Conservation (phyloP, 2,888 invertebrate species). For the Troides oblongomaculatus region DNA sequence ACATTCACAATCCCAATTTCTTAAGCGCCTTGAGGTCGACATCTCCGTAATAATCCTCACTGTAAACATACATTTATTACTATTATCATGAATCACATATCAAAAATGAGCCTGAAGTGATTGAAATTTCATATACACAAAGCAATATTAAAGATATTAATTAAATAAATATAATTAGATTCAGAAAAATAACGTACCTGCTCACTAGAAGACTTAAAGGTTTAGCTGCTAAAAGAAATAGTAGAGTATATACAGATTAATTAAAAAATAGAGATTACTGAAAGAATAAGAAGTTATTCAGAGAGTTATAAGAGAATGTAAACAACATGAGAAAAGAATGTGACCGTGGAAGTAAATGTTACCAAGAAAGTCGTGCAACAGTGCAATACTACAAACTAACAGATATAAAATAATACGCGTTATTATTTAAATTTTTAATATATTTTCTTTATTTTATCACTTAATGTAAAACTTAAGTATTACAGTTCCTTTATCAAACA, state of each 20-base stretch:
- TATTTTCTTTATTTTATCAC: slow-evolving; percentile 78
- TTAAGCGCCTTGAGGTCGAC: slow-evolving; percentile 92
- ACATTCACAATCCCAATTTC: slow-evolving; percentile 87
- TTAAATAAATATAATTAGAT: slow-evolving; percentile 16
- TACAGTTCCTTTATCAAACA: slow-evolving; percentile 79
- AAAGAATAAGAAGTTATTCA: slow-evolving; percentile 55
- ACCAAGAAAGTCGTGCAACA: slow-evolving; percentile 55
- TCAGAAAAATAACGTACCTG: slow-evolving; percentile 42
- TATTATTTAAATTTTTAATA: slow-evolving; percentile 55
- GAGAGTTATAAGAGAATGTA: slow-evolving; percentile 60
- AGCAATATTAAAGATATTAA: neutral
- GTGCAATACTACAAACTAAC: slow-evolving; percentile 51
- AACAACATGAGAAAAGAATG: slow-evolving; percentile 54
- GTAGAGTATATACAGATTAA: slow-evolving; percentile 41
- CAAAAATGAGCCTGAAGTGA: neutral
- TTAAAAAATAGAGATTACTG: slow-evolving; percentile 42
- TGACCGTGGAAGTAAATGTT: slow-evolving; percentile 57
- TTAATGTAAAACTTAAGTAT: slow-evolving; percentile 78
- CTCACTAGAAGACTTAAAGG: slow-evolving; percentile 35
- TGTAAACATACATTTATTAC: slow-evolving; percentile 59
- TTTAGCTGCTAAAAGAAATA: slow-evolving; percentile 43
- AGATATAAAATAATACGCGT: slow-evolving; percentile 54
- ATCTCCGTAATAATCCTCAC: slow-evolving; percentile 96
- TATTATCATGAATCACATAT: neutral
- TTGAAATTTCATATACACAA: neutral